Evolutionary conservation across 1,140 invertebrate species (phyloP), one percentile per base, ranked within the genome.

Genomic region (Planococcus citri): DNA sequence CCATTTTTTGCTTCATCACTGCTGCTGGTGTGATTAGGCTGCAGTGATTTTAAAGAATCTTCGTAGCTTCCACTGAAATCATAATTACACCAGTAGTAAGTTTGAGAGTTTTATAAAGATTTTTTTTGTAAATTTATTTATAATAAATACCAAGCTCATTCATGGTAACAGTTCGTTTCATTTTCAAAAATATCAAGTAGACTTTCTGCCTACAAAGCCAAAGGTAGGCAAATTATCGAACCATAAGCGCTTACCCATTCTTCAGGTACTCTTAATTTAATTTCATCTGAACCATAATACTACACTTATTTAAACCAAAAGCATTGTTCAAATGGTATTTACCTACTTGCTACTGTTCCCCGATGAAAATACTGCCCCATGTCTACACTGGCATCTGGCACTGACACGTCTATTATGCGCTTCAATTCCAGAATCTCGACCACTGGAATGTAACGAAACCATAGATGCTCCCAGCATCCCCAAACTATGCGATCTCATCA

Each of bases 351-450:
- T 87, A 77, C 85, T 86, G 72, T 86, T 85, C 71, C 83, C 85
- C 33, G 68, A 69, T 4, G 68, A 69, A 33, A 41, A 51, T 25
- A 51, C 24, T 67, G 83, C 83, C 74, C 86, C 85, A 75, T 87
- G 83, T 73, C 86, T 82, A 78, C 87, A 85, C 72, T 85, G 82
- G 77, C 87, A 86, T 74, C 84, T 71, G 76, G 74, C 81, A 17
- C 75, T 79, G 9, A 64, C 60, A 10, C 60, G 20, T 25, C 60
- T 24, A 25, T 64, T 64, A 74, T 86, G 80, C 2, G 33, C 41
- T 57, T 84, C 85, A 72, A 90, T 88, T 37, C 88, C 89, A 8
- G 88, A 90, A 79, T 90, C 88, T 76, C 88, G 85, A 20, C 87
- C 87, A 74, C 87, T 89, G 71, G 89, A 90, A 80, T 89, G 87